These are phyloP conservation scores for Seira ritae DNA, from an alignment of 2,888 invertebrate genomes.

Conservation along the genomic window DNA sequence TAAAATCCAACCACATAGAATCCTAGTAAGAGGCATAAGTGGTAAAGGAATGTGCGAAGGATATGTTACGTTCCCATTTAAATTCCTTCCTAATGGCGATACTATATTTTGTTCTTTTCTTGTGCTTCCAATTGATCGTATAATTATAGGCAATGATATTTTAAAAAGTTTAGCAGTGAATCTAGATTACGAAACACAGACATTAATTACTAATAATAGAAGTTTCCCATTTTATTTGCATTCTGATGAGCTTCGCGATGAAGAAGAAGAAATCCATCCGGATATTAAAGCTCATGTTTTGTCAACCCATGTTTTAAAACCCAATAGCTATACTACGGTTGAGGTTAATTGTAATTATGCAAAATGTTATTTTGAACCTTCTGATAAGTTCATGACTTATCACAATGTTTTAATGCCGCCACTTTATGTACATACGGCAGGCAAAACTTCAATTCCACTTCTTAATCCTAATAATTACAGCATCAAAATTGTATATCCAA, in stretches of 20 bases:
- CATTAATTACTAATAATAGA: neutral
- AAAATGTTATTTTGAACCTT: conserved; percentile 15
- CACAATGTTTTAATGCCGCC: conserved; percentile 16
- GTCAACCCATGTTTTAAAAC: too few species aligned
- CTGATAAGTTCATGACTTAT: conserved; percentile 11
- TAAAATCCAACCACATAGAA: too few species aligned
- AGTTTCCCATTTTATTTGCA: neutral
- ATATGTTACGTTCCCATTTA: too few species aligned
- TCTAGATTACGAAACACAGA: conserved; percentile 14
- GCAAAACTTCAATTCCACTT: neutral
- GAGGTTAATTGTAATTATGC: conserved; percentile 1
- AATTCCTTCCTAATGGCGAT: too few species aligned
- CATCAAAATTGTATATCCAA: conserved; percentile 1
- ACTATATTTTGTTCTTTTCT: too few species aligned
- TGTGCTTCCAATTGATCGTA: too few species aligned
- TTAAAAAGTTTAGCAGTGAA: conserved; percentile 5
- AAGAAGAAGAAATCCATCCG: neutral
- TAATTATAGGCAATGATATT: conserved; percentile 31
- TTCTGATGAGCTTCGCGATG: neutral
- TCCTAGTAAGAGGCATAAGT: too few species aligned
- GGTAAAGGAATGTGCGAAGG: too few species aligned
- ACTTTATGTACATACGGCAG: neutral
- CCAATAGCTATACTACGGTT: neutral
- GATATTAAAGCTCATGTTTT: neutral
- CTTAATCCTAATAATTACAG: conserved; percentile 5